Conservation (phyloP, 2,888 invertebrate species). For the Malacosoma neustria region DNA sequence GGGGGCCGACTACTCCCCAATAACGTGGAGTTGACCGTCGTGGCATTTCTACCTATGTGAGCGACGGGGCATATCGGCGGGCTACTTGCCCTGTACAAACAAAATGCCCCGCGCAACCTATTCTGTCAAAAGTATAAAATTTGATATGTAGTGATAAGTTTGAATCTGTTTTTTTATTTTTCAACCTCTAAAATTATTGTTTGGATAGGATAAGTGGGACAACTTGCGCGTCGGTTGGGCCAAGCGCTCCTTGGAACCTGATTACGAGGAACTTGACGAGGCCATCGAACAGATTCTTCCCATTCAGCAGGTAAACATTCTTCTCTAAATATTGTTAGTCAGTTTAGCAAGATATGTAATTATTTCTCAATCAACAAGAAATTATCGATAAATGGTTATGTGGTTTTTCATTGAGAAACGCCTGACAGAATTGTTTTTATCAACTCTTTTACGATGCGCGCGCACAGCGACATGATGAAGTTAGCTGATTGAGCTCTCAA, state of each 20-base stretch:
- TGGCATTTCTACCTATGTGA: no score
- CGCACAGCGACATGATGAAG: no score
- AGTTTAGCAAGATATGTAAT: not conserved
- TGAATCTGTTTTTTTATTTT: no score
- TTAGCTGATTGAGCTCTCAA: not conserved
- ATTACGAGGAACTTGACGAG: constrained; percentile 56
- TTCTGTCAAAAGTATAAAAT: no score
- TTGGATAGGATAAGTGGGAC: constrained; percentile 76
- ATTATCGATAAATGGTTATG: not conserved
- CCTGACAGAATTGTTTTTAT: no score
- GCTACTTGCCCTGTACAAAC: no score
- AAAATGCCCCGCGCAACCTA: no score
- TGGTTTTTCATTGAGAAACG: not conserved
- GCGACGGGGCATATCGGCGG: no score
- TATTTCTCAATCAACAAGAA: not conserved
- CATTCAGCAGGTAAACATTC: constrained; percentile 35
- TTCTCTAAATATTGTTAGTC: not conserved
- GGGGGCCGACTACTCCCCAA: no score
- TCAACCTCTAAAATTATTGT: no score
- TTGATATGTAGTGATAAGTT: no score
- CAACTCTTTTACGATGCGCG: not conserved
- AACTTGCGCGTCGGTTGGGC: constrained; percentile 82
- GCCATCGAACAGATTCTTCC: constrained; percentile 45
- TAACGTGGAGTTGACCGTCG: no score
- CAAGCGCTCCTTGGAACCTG: constrained; percentile 68